Evolutionary conservation across 2,113 vertebrate species (phyloP).

Genomic region (Urocolius indicus): DNA sequence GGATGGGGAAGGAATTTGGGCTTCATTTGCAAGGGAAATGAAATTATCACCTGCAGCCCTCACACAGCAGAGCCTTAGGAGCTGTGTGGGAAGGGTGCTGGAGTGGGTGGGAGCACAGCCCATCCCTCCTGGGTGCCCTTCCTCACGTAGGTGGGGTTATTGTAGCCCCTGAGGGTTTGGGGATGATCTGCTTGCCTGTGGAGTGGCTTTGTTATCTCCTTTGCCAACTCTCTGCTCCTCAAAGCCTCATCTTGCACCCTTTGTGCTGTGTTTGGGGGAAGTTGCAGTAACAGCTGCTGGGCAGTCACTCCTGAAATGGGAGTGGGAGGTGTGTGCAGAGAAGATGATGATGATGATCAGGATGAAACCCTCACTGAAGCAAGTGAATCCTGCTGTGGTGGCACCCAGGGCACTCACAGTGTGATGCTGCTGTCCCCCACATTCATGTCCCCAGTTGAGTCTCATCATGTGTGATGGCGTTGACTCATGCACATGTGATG

Average conservation of each 20-base stretch:
- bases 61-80: not conserved
- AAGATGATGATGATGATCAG: not conserved
- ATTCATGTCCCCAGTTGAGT: rapidly evolving
- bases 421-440: not conserved
- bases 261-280: not conserved
- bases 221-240: rapidly evolving
- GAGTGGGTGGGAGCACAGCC: not conserved
- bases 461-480: rapidly evolving
- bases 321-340: not conserved
- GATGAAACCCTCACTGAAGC: not conserved
- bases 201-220: not conserved
- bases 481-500: rapidly evolving
- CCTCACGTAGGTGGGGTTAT: not conserved
- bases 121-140: rapidly evolving
- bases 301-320: not conserved
- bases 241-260: rapidly evolving
- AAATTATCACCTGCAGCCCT: slow-evolving; percentile 17
- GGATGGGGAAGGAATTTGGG: not conserved
- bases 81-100: not conserved
- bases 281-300: rapidly evolving
- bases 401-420: rapidly evolving
- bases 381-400: not conserved
- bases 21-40: slow-evolving; percentile 78
- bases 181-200: not conserved
- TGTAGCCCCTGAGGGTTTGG: not conserved